These are phyloP conservation scores for Akabosia matsudoensis DNA, from an alignment of 1,140 invertebrate genomes.

Conservation along the genomic window DNA sequence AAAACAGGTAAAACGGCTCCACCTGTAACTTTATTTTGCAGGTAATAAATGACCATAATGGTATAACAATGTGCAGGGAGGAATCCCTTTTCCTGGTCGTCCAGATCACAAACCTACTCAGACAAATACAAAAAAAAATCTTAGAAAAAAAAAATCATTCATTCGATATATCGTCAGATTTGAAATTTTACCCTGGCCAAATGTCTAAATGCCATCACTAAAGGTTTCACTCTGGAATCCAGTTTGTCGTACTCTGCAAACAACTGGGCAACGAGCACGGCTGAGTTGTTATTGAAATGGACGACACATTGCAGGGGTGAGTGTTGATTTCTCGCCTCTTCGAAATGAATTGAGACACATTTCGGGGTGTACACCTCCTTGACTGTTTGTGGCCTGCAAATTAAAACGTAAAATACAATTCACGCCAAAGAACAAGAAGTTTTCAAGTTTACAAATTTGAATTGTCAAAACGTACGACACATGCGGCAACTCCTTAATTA, in stretches of 20 bases:
- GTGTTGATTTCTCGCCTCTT: conserved; percentile 23
- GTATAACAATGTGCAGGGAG: conserved; percentile 37
- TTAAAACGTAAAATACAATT: neutral
- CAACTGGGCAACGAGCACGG: conserved; percentile 29
- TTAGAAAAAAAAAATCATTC: neutral
- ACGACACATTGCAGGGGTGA: conserved; percentile 24
- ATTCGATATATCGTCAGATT: neutral
- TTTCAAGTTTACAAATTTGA: neutral
- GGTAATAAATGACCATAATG: conserved; percentile 38
- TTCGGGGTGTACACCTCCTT: conserved; percentile 34
- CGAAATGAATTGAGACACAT: conserved; percentile 27
- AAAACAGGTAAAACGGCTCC: conserved; percentile 32
- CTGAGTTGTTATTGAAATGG: conserved; percentile 37
- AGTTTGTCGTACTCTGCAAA: conserved; percentile 41
- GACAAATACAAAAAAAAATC: neutral
- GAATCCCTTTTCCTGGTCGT: conserved; percentile 39
- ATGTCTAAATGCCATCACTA: conserved; percentile 35
- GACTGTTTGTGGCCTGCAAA: conserved; percentile 25
- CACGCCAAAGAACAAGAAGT: neutral
- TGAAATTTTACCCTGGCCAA: conserved; percentile 35
- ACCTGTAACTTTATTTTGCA: conserved; percentile 32
- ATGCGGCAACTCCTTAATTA: neutral
- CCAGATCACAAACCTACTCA: conserved; percentile 36
- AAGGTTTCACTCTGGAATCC: conserved; percentile 31
- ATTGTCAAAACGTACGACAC: neutral